A percentile compares a stretch with the other conserved stretches of the same genome.
Conservation (phyloP, 1,140 invertebrate genomes). For the Limonius californicus region DNA sequence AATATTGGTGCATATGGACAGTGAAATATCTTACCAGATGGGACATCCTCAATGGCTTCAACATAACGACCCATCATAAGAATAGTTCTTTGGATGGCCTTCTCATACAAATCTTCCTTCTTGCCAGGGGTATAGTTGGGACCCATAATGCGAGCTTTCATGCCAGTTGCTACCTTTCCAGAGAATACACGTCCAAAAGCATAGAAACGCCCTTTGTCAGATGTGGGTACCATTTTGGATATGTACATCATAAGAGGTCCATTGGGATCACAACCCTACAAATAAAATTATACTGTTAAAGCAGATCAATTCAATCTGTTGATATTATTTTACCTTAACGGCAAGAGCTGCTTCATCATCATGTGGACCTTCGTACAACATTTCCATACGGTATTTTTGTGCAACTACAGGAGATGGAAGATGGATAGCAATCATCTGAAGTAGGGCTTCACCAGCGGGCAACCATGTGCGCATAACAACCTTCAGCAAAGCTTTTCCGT, state of each 20-base stretch:
- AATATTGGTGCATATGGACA: too few species aligned
- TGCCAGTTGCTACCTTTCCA: constrained; percentile 89
- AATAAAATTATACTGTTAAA: too few species aligned
- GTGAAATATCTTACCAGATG: constrained; percentile 76
- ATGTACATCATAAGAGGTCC: constrained; percentile 99
- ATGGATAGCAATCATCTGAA: constrained; percentile 99
- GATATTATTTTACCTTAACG: too few species aligned
- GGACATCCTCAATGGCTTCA: constrained; percentile 99
- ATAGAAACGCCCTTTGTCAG: constrained; percentile 99
- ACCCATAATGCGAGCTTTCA: constrained; percentile 97
- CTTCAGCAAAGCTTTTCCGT: constrained; percentile 88
- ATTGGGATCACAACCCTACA: constrained; percentile 88
- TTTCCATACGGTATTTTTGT: constrained; percentile 98
- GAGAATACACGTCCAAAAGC: constrained; percentile 99
- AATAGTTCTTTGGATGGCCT: constrained; percentile 98
- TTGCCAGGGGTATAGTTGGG: constrained; percentile 97
- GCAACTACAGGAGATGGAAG: constrained; percentile 98
- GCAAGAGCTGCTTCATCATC: constrained; percentile 95
- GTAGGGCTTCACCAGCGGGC: constrained; percentile 97
- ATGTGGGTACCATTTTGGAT: constrained; percentile 99
- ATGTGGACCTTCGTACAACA: constrained; percentile 96
- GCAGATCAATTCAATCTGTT: too few species aligned
- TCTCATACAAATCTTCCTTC: constrained; percentile 98
- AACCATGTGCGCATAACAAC: constrained; percentile 99
- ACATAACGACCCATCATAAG: constrained; percentile 99